phyloP scores from a whole-genome alignment of 2,888 invertebrate species.

The Cosmia pyralina region DNA sequence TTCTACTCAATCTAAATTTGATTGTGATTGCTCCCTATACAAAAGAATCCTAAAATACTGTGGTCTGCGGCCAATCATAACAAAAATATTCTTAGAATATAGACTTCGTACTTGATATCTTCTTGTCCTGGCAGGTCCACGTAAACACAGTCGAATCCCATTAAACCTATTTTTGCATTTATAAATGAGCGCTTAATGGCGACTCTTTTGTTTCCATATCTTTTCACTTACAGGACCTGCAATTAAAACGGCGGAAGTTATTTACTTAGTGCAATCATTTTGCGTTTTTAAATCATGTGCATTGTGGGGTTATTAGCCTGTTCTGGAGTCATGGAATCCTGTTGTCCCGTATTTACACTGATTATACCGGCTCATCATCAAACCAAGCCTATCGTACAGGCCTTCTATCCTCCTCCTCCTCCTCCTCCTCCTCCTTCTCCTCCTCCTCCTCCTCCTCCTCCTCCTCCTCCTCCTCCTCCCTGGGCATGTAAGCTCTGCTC shows the following conservation, averaged over 20 bases:
- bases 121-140: constrained; percentile 63
- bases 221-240: constrained; percentile 70
- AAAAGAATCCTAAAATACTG: too few species aligned
- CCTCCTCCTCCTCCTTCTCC: too few species aligned
- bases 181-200: constrained; percentile 77
- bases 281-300: constrained; percentile 3
- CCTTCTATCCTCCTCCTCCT: too few species aligned
- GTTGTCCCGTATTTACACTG: too few species aligned
- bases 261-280: constrained; percentile 29
- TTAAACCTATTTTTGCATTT: constrained; percentile 78
- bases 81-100: neutral
- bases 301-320: constrained; percentile 17
- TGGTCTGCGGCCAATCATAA: neutral
- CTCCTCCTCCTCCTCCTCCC: too few species aligned
- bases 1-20: neutral
- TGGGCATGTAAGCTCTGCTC: too few species aligned
- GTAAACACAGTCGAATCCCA: constrained; percentile 53
- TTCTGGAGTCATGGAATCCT: neutral
- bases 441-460: too few species aligned
- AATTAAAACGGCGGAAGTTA: constrained; percentile 58
- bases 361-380: too few species aligned
- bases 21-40: neutral
- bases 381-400: too few species aligned
- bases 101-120: neutral
- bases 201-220: constrained; percentile 73